Evolutionary conservation across 2,888 invertebrate genomes (phyloP).

Genomic region (Tryphoninae sp.): DNA sequence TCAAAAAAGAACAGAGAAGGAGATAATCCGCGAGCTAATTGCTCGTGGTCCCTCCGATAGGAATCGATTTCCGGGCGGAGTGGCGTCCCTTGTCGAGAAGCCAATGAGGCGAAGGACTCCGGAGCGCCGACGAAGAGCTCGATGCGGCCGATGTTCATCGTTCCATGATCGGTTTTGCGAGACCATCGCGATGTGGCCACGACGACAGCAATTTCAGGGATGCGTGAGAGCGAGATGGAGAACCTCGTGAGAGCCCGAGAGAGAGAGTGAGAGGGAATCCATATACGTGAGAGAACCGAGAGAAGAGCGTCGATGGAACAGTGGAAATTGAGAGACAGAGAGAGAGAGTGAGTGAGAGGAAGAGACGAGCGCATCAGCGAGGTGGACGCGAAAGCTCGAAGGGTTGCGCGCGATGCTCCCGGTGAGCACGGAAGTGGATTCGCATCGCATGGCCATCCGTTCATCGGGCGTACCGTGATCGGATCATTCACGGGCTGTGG

Average conservation of each 20-base stretch:
- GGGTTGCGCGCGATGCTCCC: conserved; percentile 43
- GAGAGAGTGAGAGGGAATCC: conserved; percentile 56
- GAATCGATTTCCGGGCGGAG: conserved; percentile 50
- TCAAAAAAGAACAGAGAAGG: background rate
- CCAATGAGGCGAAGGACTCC: conserved; percentile 69
- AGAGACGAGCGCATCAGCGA: conserved; percentile 17
- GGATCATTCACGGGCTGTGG: conserved; percentile 80
- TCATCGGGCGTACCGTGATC: conserved; percentile 79
- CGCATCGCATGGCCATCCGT: conserved; percentile 79
- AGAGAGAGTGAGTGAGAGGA: conserved; percentile 35
- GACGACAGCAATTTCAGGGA: conserved; percentile 43
- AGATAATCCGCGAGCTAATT: conserved; percentile 20
- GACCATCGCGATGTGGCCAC: conserved; percentile 45
- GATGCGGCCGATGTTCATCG: conserved; percentile 57
- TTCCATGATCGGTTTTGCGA: conserved; percentile 58
- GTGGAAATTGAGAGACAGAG: conserved; percentile 54
- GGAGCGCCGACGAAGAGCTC: conserved; percentile 60
- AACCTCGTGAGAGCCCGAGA: conserved; percentile 35
- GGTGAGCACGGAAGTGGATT: conserved; percentile 75
- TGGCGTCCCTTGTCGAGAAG: conserved; percentile 63
- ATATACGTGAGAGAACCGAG: conserved; percentile 55
- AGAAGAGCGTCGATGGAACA: conserved; percentile 57
- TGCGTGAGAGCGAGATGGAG: conserved; percentile 22
- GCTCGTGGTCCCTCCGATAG: conserved; percentile 21
- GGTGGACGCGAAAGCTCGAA: conserved; percentile 46